phyloP scores from a whole-genome alignment of 2,888 invertebrate species.

The Digitonthophagus gazella region DNA sequence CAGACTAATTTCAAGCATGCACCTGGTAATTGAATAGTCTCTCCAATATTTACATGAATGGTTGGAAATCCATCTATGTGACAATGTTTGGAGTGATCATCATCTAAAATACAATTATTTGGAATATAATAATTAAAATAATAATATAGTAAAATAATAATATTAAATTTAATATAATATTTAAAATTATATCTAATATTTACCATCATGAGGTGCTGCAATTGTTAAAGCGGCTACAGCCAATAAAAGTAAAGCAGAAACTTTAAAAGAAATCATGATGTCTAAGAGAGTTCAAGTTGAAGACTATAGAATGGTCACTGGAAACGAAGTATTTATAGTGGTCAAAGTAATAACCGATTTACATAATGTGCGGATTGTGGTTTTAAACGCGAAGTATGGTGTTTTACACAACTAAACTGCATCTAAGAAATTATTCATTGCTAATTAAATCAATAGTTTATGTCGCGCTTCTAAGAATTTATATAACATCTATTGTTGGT shows the following conservation, averaged over 20 bases:
- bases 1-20: conserved; percentile 25
- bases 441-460: neutral
- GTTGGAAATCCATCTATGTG: conserved; percentile 27
- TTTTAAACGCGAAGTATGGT: neutral
- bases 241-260: neutral
- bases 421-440: neutral
- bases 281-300: neutral
- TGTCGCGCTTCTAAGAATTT: neutral
- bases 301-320: neutral
- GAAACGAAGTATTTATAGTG: neutral
- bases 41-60: conserved; percentile 24
- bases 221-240: neutral
- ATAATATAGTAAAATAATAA: no score
- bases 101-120: neutral
- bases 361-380: neutral
- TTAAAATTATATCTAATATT: neutral
- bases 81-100: conserved; percentile 26
- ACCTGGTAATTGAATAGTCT: conserved; percentile 21
- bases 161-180: neutral
- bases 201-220: neutral
- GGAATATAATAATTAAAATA: neutral
- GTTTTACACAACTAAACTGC: neutral
- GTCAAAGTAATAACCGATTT: neutral
- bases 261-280: neutral
- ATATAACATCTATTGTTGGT: neutral